A percentile compares a stretch with the other conserved stretches of the same genome.
phyloP scores from a whole-genome alignment of 2,113 vertebrate species.

The Chloropsis hardwickii region DNA sequence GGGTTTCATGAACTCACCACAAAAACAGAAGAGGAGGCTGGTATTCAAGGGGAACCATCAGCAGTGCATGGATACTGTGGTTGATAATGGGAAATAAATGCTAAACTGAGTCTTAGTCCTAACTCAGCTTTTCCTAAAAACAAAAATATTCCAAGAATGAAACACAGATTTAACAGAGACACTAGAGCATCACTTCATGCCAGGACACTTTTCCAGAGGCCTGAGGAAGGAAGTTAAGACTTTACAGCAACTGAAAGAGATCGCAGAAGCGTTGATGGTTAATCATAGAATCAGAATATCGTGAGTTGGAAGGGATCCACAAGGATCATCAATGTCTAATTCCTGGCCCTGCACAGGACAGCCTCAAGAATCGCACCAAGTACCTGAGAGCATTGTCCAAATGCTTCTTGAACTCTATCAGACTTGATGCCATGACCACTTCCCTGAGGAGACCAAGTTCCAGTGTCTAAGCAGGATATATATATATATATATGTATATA shows the following conservation, averaged over 20 bases:
- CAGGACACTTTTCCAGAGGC: not conserved
- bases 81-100: not conserved
- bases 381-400: not conserved
- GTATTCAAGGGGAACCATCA: not conserved
- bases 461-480: not conserved
- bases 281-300: not conserved
- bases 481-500: not conserved
- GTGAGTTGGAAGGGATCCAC: not conserved
- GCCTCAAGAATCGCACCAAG: not conserved
- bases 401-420: not conserved
- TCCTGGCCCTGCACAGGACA: not conserved
- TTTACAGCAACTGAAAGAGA: not conserved
- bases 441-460: not conserved
- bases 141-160: not conserved
- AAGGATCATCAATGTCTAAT: too few species aligned
- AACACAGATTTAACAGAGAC: not conserved
- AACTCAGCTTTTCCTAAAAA: not conserved
- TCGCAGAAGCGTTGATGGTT: fast-evolving
- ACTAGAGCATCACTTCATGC: not conserved
- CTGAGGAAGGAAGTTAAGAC: too few species aligned
- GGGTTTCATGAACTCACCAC: not conserved
- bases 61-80: fast-evolving
- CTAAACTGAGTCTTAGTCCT: not conserved
- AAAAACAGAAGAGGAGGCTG: not conserved
- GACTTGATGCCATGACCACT: fast-evolving